A percentile compares a stretch with the other conserved stretches of the same genome.
Conservation (phyloP, 1,140 invertebrate species). For the Trichoplusia ni region DNA sequence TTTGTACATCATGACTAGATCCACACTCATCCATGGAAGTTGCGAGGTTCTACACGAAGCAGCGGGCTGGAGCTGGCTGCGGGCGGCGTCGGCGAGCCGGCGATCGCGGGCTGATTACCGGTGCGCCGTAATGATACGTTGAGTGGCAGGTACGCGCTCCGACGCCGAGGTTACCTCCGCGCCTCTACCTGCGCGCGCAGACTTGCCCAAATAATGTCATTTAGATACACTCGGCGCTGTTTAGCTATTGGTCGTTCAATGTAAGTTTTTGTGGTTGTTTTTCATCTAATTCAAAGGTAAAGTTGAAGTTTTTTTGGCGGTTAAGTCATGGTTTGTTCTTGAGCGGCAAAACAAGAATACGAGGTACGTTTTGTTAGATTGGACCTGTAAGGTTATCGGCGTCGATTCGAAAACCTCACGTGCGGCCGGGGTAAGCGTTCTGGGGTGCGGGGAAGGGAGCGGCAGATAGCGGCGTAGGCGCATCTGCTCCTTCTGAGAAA, state of each 20-base stretch:
- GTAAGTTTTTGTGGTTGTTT: slow-evolving; percentile 67
- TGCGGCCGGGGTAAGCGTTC: slow-evolving; percentile 40
- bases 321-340: slow-evolving; percentile 37
- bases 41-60: slow-evolving; percentile 66
- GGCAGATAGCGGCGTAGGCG: slow-evolving; percentile 64
- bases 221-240: slow-evolving; percentile 59
- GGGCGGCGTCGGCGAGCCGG: slow-evolving; percentile 44
- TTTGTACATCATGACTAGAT: slow-evolving; percentile 81
- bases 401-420: slow-evolving; percentile 34
- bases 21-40: slow-evolving; percentile 83
- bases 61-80: slow-evolving; percentile 36
- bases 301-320: slow-evolving; percentile 45
- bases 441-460: slow-evolving; percentile 50
- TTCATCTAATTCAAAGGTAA: slow-evolving; percentile 38
- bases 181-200: slow-evolving; percentile 60
- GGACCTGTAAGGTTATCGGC: slow-evolving; percentile 32
- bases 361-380: slow-evolving; percentile 33
- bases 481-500: slow-evolving; percentile 78
- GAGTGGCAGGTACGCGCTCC: slow-evolving; percentile 66
- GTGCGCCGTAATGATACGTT: slow-evolving; percentile 72
- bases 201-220: slow-evolving; percentile 58
- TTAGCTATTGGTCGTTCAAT: slow-evolving; percentile 57
- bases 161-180: slow-evolving; percentile 47
- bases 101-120: slow-evolving; percentile 64
- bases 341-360: slow-evolving; percentile 3